Percentiles rank a stretch among this genome's conserved stretches.
phyloP scores from a whole-genome alignment of 2,113 vertebrate species.

The Embiotoca jacksoni region DNA sequence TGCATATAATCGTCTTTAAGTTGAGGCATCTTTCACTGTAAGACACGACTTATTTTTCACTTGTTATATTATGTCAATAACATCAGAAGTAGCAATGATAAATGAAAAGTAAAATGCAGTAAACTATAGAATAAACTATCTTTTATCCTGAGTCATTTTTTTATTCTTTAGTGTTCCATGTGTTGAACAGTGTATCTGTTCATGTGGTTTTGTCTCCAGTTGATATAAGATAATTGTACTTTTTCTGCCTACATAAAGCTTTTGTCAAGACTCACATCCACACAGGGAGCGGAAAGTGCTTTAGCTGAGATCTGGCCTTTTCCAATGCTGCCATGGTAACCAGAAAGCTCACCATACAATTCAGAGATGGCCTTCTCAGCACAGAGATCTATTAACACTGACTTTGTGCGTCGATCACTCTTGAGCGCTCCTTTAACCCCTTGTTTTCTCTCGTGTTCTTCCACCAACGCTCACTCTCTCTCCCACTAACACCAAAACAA shows the following conservation, averaged over 20 bases:
- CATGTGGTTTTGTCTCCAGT: not conserved
- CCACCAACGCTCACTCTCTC: conserved; percentile 5
- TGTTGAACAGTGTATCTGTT: not conserved
- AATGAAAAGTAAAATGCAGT: not conserved
- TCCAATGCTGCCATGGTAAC: conserved; percentile 77
- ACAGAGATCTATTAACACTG: conserved; percentile 71
- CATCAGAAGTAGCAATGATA: not conserved
- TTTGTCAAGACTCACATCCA: conserved; percentile 60
- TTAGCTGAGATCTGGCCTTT: conserved; percentile 67
- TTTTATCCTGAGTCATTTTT: not conserved
- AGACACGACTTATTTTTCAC: too few species aligned
- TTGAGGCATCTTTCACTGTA: too few species aligned
- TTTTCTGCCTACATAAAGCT: conserved; percentile 49
- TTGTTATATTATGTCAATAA: not conserved
- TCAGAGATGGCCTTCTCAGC: conserved; percentile 73
- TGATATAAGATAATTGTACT: conserved; percentile 44
- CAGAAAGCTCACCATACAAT: conserved; percentile 75
- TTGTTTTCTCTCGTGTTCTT: conserved; percentile 40
- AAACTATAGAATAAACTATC: not conserved
- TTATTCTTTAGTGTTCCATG: not conserved
- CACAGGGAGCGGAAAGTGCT: conserved; percentile 60
- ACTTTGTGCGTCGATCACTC: conserved; percentile 69
- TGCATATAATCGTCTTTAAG: not conserved
- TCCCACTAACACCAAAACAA: not conserved
- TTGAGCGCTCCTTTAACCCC: conserved; percentile 63